Conservation (phyloP, 2,888 invertebrate species). For the Spatulosminthurus flaviceps region DNA sequence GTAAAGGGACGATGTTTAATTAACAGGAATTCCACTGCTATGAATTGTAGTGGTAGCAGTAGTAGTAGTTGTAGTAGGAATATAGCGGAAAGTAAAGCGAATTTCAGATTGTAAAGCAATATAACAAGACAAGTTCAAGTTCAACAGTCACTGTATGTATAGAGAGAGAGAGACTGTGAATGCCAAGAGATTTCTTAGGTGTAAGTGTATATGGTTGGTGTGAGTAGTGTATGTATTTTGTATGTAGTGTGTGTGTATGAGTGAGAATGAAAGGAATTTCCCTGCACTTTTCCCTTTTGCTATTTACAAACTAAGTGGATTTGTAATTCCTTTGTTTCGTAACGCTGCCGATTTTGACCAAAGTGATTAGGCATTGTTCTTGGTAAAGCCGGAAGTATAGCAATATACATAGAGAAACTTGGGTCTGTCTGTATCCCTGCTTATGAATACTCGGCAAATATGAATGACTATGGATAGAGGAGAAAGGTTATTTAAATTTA, state of each 20-base stretch:
- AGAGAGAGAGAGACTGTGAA: neutral
- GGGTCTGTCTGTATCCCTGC: too few species aligned
- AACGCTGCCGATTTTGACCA: conserved; percentile 10
- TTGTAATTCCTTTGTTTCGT: conserved; percentile 23
- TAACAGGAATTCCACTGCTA: neutral
- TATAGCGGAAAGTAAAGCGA: conserved; percentile 18
- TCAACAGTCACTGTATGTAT: neutral
- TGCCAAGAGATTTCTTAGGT: neutral
- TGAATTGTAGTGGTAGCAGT: neutral
- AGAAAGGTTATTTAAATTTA: conserved; percentile 27
- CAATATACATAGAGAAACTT: neutral
- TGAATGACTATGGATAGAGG: neutral
- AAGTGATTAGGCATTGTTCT: neutral
- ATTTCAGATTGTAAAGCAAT: conserved; percentile 10
- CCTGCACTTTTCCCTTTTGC: conserved; percentile 16
- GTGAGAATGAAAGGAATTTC: conserved; percentile 14
- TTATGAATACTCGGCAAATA: neutral
- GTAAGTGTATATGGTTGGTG: neutral
- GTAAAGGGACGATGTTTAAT: neutral
- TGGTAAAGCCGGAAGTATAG: neutral
- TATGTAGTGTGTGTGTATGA: too few species aligned
- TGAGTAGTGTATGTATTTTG: neutral
- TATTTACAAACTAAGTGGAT: neutral
- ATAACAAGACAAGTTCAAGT: conserved; percentile 24
- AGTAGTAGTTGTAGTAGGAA: too few species aligned